Evolutionary conservation across 2,113 vertebrate species (phyloP).

Genomic region (Python bivittatus): DNA sequence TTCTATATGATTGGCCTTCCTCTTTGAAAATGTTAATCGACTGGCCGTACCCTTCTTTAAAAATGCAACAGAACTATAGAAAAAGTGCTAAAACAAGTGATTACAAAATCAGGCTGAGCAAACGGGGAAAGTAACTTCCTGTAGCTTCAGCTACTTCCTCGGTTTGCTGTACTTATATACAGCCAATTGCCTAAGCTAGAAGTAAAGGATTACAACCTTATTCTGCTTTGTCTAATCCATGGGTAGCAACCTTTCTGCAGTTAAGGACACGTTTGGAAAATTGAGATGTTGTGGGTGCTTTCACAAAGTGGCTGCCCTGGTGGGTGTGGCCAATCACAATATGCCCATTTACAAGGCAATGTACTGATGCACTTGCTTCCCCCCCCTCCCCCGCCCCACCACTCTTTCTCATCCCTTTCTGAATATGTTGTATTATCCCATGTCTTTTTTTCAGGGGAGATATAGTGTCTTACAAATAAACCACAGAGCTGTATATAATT

Average conservation of each 20-base stretch:
- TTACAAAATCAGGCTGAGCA: background rate
- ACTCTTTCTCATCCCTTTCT: too few relatives aligned
- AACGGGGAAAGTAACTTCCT: background rate
- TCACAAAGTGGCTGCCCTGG: too few relatives aligned
- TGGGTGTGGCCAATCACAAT: too few relatives aligned
- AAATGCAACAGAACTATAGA: background rate
- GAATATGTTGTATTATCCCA: too few relatives aligned
- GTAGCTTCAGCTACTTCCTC: background rate
- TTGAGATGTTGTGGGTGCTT: too few relatives aligned
- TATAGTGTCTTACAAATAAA: too few relatives aligned
- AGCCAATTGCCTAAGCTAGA: background rate
- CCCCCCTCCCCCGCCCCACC: too few relatives aligned
- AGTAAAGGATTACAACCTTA: background rate
- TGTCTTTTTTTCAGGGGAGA: too few relatives aligned
- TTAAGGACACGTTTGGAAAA: background rate
- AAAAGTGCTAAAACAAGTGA: background rate
- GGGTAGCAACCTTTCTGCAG: background rate
- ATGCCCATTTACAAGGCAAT: too few relatives aligned
- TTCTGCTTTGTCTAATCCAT: background rate
- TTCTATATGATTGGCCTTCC: background rate
- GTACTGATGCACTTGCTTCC: too few relatives aligned
- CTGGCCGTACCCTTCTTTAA: background rate
- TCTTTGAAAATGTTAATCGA: background rate
- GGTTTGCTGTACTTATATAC: background rate
- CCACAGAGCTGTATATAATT: too few relatives aligned